A percentile compares a stretch with the other conserved stretches of the same genome.
These are phyloP conservation scores for Cyclina sinensis DNA, from an alignment of 1,140 invertebrate genomes.

Conservation along the genomic window DNA sequence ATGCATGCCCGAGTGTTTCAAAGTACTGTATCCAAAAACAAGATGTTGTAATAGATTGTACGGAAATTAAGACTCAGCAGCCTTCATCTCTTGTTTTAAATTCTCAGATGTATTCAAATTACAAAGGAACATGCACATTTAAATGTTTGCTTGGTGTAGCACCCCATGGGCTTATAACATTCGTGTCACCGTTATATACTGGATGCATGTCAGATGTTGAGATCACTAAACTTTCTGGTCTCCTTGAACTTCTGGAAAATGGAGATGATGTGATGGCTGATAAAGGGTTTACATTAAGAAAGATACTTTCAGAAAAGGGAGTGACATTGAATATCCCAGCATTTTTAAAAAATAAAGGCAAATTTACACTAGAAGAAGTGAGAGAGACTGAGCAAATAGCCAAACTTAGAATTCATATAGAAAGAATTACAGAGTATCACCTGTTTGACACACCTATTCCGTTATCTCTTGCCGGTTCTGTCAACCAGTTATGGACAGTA, in stretches of 20 bases:
- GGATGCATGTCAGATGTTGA: conserved; percentile 68
- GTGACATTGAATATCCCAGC: background rate
- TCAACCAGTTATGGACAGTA: conserved; percentile 44
- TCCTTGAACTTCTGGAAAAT: conserved; percentile 29
- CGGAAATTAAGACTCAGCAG: conserved; percentile 61
- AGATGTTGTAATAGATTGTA: conserved; percentile 65
- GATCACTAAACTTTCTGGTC: conserved; percentile 41
- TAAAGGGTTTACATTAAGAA: conserved; percentile 56
- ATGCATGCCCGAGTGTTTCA: conserved; percentile 87
- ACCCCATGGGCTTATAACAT: conserved; percentile 66
- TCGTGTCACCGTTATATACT: conserved; percentile 63
- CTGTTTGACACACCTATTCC: conserved; percentile 53
- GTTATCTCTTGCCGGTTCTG: background rate
- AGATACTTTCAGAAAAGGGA: conserved; percentile 28
- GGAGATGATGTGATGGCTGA: conserved; percentile 68
- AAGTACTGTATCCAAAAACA: conserved; percentile 43
- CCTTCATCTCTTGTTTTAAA: conserved; percentile 46
- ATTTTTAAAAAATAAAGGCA: background rate
- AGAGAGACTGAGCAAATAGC: conserved; percentile 29
- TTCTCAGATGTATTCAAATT: conserved; percentile 62
- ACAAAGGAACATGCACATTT: conserved; percentile 68
- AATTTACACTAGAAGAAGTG: background rate
- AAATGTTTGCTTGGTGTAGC: conserved; percentile 72
- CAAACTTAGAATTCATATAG: conserved; percentile 20
- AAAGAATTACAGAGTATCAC: conserved; percentile 33